Base-by-base conservation (phyloP, 2,888 invertebrate species). In the Pharmacophagus antenor region DNA sequence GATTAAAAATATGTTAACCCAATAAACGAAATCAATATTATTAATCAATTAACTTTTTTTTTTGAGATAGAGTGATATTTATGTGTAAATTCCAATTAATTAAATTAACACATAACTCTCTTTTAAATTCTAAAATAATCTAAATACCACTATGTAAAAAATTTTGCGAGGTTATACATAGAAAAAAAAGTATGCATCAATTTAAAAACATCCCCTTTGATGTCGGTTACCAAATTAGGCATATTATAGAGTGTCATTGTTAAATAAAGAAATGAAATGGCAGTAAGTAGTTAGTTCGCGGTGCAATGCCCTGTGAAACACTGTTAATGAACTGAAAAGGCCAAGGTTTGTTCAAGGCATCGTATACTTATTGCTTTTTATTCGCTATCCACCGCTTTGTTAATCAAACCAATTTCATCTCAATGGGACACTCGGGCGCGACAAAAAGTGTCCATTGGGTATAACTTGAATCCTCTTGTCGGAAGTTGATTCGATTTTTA, bases 321-420 rank as follows among this genome's bases (percentile, higher is more conserved):
- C 66, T 67, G 69, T 56, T 68, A 68, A 63, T 61, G 68, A 67
- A 63, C 67, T 64, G n/a, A 57, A 74, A 75, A 75, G 74, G 73
- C 61, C 74, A 76, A 76, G 76, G 76, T 61, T 67, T 64, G 27
- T 31, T 27, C 56, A 61, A 61, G 27, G 20, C 52, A 56, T 55
- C 51, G 37, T 49, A 25, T 41, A 56, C 55, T 37, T 41, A 50
- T 44, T 60, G 50, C 18, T 55, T n/a, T n/a, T 52, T 57, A 59
- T 62, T 65, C 55, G 48, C 56, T 44, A 23, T 44, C 55, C 54
- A 56, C 46, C 57, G 47, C 59, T 62, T 65, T 62, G 47, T 61
- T 61, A 42, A 56, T 25, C 22, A 27, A 41, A 56, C 20, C 25
- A 20, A 46, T 42, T 51, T 41, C n/a, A 51, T 56, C 37, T 56